Percentiles rank a stretch among this genome's conserved stretches.
phyloP scores from a whole-genome alignment of 2,888 invertebrate genomes.

The Opisthograptis luteolata region DNA sequence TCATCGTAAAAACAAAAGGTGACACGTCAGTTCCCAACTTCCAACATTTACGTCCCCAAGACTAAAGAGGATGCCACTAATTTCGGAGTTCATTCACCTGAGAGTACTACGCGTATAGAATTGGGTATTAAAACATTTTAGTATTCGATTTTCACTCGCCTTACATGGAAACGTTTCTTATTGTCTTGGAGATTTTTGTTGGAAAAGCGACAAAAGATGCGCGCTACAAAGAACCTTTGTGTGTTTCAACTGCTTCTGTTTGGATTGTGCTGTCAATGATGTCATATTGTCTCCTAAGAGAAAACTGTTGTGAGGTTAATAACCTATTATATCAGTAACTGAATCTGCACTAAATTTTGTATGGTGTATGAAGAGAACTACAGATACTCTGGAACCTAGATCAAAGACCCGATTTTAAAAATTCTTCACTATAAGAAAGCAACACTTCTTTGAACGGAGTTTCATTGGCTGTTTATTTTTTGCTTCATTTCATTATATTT shows the following conservation, averaged over 20 bases:
- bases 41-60: constrained; percentile 40
- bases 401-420: too few species aligned
- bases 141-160: constrained; percentile 12
- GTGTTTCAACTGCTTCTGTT: constrained; percentile 26
- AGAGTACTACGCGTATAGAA: constrained; percentile 37
- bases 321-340: constrained; percentile 11
- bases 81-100: constrained; percentile 53
- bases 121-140: constrained; percentile 32
- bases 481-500: too few species aligned
- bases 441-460: too few species aligned
- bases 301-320: constrained; percentile 17
- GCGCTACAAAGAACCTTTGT: constrained; percentile 17
- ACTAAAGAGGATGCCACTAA: constrained; percentile 56
- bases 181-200: neutral
- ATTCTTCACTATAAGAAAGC: too few species aligned
- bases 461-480: too few species aligned
- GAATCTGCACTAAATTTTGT: too few species aligned
- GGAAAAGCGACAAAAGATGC: constrained; percentile 5
- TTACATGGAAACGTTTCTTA: neutral
- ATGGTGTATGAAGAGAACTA: too few species aligned
- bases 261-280: constrained; percentile 18
- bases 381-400: too few species aligned
- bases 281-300: constrained; percentile 24
- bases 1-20: constrained; percentile 48
- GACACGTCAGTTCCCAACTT: constrained; percentile 44